These are phyloP conservation scores for Monochamus saltuarius DNA, from an alignment of 1,140 invertebrate species.

Conservation along the genomic window DNA sequence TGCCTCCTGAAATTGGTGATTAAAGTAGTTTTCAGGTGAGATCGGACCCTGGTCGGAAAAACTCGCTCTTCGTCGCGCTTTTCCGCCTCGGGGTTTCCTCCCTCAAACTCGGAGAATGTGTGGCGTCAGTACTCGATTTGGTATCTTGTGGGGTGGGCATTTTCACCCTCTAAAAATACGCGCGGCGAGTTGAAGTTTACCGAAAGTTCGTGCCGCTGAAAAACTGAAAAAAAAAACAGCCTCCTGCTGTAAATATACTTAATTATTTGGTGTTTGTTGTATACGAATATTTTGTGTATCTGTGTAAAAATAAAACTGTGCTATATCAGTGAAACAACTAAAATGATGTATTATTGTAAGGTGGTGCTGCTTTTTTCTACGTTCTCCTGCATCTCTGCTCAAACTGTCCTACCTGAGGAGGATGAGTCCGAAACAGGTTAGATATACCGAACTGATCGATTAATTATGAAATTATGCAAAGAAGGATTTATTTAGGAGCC, in stretches of 20 bases:
- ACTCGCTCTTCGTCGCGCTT: slow-evolving; percentile 7
- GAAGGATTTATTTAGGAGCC: neutral
- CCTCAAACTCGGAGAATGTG: slow-evolving; percentile 27
- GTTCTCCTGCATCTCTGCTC: slow-evolving; percentile 18
- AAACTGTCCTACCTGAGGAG: slow-evolving; percentile 26
- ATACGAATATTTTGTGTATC: too few relatives aligned
- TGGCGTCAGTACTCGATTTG: slow-evolving; percentile 28
- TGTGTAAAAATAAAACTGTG: too few relatives aligned
- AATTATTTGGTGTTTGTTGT: too few relatives aligned
- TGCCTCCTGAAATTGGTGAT: slow-evolving; percentile 32
- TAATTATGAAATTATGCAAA: neutral
- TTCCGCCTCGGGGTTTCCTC: slow-evolving; percentile 27
- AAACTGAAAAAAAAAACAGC: slow-evolving; percentile 1
- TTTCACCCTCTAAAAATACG: slow-evolving; percentile 19
- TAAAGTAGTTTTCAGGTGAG: slow-evolving; percentile 35
- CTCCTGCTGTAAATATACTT: too few relatives aligned
- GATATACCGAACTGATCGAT: neutral
- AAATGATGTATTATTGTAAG: too few relatives aligned
- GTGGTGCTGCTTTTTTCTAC: slow-evolving; percentile 10
- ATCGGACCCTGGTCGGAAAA: slow-evolving; percentile 9
- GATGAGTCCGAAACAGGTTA: slow-evolving; percentile 29
- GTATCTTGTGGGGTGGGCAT: slow-evolving; percentile 14
- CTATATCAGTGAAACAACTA: too few relatives aligned
- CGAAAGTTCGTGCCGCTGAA: neutral
- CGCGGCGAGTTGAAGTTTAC: slow-evolving; percentile 4